Base-by-base conservation (phyloP, 2,797 vertebrate species). In the Hippopotamyrus pictus region DNA sequence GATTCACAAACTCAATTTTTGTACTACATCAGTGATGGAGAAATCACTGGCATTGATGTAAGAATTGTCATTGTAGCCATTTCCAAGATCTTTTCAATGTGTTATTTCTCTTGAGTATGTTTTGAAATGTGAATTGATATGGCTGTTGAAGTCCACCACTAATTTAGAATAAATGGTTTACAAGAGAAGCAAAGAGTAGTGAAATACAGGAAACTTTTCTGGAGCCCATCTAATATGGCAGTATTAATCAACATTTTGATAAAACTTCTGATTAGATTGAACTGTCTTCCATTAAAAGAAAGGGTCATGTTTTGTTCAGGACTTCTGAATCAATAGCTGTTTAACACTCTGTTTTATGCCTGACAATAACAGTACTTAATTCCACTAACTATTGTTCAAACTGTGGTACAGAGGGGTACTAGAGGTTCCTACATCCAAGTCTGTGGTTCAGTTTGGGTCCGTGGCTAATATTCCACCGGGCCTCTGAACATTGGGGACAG, bases 61-160 rank as follows among this genome's bases (percentile, higher is more conserved):
- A 29, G 83, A 85, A 53, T 85, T 85, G 53, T 53, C 22, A 62
- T 62, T 48, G 48, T 85, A 25, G 22, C 11, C n/a, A 85, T 48
- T 50, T 50, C 51, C 48, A 53, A 86, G 17, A 9, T 41, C 19
- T 33, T 48, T 37, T 57, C 33, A 19, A 19, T 59, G 86, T n/a
- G 54, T 41, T 57, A 22, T 87, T 37, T 22, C 33, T 41, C 25
- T n/a, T 87, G 29, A 87, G 29, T n/a, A 86, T 86, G 51, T 54
- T 86, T 86, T 86, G 25, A 86, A 86, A 57, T 86, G 22, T 22
- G 51, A 25, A 86, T 57, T 53, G 48, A 85, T 57, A 54, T 59
- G 25, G 51, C 51, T 22, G 51, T 19, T 44, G 9, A 29, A 50
- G 22, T 14, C 4, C 83, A 50, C 44, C 19, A 25, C 19, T 25